Evolutionary conservation across 2,113 vertebrate species (phyloP), one percentile per base, ranked within the genome.

Genomic region (Sus scrofa): DNA sequence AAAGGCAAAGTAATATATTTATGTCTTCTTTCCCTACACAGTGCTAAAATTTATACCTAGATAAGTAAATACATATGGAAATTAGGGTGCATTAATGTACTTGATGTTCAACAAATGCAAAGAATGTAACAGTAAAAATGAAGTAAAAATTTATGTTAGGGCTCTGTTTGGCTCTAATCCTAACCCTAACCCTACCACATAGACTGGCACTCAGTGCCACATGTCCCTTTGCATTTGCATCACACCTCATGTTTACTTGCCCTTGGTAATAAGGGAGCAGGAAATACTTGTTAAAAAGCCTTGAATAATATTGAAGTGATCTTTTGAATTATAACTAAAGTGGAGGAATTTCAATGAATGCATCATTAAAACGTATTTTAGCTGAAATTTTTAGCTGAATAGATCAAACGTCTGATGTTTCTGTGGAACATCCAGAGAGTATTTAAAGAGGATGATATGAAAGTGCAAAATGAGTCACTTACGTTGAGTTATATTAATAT

Each of bases 341-440:
- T 56, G 26, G 50, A 95, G 18, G 7, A 82, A 24, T 86, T 81
- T 67, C 2, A 86, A 4, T 65, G 2, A 70, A 39, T 79, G 0
- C 37, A 37, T 90, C 74, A 63, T 79, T 87, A 89, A 91, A 68
- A 91, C 73, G 11, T 74, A 37, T 91, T 37, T 91, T 78, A 12
- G 15, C n/a, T n/a, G 27, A 95, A 95, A 86, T 82, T 89, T 96
- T 94, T 24, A 83, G 26, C 18, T 67, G 37, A 65, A 86, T 82
- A 85, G 16, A 79, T 39, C 19, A 62, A 67, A 50, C 22, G 65
- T 52, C 75, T 92, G 7, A 81, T 68, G 1, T 77, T 22, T 75
- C n/a, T 84, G 7, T 87, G 58, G 71, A n/a, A 50, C 22, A 79
- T 54, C n/a, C 19, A 58, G 22, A 14, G 20, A 85, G 0, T 71